Base-by-base conservation (phyloP, 1,140 invertebrate genomes). In the Anastrepha obliqua region DNA sequence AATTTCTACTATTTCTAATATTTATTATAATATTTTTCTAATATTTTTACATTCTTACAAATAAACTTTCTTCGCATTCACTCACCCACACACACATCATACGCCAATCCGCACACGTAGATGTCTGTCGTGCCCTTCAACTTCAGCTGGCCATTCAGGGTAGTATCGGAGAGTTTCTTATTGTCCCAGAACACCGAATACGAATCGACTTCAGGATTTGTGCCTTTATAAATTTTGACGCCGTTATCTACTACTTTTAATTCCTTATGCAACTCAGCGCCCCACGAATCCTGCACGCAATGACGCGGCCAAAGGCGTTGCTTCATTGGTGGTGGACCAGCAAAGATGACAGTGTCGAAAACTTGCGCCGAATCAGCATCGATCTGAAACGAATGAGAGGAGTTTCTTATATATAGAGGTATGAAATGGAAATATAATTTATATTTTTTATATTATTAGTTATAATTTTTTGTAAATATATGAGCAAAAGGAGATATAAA, bases 171-270 rank as follows among this genome's bases (percentile, higher is more conserved):
- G 51, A 98, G 93, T 93, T 98, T 98, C 92, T 97, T 97, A 94
- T 99, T 99, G 94, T 99, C 98, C 97, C 97, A 99, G 94, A 99
- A 99, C 17, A 98, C 99, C 0, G 98, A 99, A 94, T 99, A 99
- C 1, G 98, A 98, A 92, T 99, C 99, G 11, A 99, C 97, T 89
- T 98, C 97, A 0, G 98, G 96, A 93, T 99, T 97, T 3, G 97
- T 98, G 20, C 99, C 98, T 94, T 99, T 99, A 93, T 98, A 97
- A 62, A 99, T 96, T 93, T 97, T 97, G 44, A 97, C 95, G 20
- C 96, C 96, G 87, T 96, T 95, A 1, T 97, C 95, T 2, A 95
- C 93, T 44, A 97, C 93, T 94, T 98, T 98, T 0, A 99, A 94
- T 91, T 99, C 97, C 91, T 97, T 96, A 93, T 99, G 98, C 78